phyloP scores from a whole-genome alignment of 1,140 invertebrate species.

The Procambarus clarkii region DNA sequence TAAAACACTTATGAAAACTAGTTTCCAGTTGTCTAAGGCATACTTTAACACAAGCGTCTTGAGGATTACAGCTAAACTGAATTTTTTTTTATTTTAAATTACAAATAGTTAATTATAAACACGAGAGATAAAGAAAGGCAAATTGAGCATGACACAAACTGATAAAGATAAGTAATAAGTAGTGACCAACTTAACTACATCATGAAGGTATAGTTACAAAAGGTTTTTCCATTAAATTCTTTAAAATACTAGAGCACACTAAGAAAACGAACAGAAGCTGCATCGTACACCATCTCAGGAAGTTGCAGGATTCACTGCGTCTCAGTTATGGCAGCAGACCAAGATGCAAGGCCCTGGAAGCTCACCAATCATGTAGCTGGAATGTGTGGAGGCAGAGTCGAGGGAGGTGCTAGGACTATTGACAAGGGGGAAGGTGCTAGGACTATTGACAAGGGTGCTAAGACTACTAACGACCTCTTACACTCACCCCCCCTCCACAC shows the following conservation, averaged over 20 bases:
- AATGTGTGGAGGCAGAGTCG: too few relatives aligned
- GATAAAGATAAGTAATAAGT: background rate
- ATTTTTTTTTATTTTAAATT: background rate
- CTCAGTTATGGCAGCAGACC: background rate
- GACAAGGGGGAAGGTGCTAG: too few relatives aligned
- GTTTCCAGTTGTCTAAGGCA: too few relatives aligned
- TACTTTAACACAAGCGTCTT: too few relatives aligned
- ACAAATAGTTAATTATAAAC: too few relatives aligned
- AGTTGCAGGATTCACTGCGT: background rate
- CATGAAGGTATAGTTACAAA: background rate
- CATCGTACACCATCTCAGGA: too few relatives aligned
- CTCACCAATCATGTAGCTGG: background rate
- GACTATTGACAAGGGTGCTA: too few relatives aligned
- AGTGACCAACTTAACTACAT: background rate
- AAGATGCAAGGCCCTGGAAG: too few relatives aligned
- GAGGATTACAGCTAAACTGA: background rate
- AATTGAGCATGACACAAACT: too few relatives aligned
- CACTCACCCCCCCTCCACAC: background rate
- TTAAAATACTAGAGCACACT: background rate
- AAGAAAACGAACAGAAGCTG: background rate
- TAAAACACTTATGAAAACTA: background rate
- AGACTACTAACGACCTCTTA: background rate
- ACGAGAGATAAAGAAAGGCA: too few relatives aligned
- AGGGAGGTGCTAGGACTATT: too few relatives aligned
- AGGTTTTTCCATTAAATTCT: background rate